These are phyloP conservation scores for Vidua chalybeata DNA, from an alignment of 2,113 vertebrate species.

Conservation along the genomic window DNA sequence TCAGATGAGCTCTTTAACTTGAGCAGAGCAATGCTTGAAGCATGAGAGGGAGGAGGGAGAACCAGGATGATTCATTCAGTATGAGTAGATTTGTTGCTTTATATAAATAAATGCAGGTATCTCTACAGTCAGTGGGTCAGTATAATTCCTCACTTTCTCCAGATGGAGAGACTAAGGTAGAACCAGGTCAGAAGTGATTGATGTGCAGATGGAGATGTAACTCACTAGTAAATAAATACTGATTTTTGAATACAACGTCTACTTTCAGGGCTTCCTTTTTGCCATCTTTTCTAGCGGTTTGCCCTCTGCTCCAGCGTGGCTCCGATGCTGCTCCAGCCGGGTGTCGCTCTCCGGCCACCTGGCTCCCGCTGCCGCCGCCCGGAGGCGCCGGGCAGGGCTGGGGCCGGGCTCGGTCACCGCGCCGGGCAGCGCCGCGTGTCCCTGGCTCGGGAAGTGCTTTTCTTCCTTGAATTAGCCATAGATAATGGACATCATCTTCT, in stretches of 20 bases:
- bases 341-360: too few species aligned
- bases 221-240: neutral
- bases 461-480: neutral
- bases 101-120: neutral
- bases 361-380: neutral
- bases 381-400: neutral
- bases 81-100: neutral
- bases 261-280: neutral
- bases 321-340: neutral
- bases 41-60: neutral
- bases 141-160: neutral
- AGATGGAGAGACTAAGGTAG: neutral
- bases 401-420: neutral
- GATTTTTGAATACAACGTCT: neutral
- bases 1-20: neutral
- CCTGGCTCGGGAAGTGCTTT: neutral
- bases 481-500: neutral
- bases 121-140: neutral
- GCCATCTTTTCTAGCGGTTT: neutral
- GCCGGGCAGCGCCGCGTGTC: neutral
- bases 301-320: neutral
- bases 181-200: neutral
- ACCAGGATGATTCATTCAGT: neutral
- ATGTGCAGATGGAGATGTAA: neutral
- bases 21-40: neutral